Conservation (phyloP, 2,113 vertebrate genomes). For the Trichomycterus rosablanca region DNA sequence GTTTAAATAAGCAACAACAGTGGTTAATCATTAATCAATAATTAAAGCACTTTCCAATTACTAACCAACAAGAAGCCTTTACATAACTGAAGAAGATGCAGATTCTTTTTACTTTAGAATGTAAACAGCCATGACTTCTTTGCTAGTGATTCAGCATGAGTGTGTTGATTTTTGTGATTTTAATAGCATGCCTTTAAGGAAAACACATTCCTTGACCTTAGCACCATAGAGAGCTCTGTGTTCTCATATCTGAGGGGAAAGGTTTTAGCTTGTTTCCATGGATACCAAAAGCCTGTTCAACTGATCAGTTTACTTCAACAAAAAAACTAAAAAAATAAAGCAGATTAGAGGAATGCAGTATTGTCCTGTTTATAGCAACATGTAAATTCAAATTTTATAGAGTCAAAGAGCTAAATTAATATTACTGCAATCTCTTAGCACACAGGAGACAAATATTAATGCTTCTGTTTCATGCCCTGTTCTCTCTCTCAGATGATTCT, state of each 20-base stretch:
- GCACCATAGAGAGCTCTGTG: slow-evolving; percentile 60
- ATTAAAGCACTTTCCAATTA: too few relatives aligned
- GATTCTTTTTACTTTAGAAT: slow-evolving; percentile 9
- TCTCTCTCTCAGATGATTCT: slow-evolving; percentile 44
- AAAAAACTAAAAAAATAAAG: slow-evolving; percentile 34
- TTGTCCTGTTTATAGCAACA: background rate
- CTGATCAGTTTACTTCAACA: slow-evolving; percentile 67
- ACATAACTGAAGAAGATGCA: background rate
- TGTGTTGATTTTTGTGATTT: slow-evolving; percentile 55
- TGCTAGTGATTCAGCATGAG: too few relatives aligned
- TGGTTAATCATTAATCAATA: too few relatives aligned
- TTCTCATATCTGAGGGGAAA: slow-evolving; percentile 67
- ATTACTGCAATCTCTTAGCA: slow-evolving; percentile 68
- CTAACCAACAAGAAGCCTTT: background rate
- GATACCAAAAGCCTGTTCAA: slow-evolving; percentile 72
- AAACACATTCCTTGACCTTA: slow-evolving; percentile 57
- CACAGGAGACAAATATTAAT: slow-evolving; percentile 55
- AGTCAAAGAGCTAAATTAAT: slow-evolving; percentile 70
- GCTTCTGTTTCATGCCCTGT: slow-evolving; percentile 31
- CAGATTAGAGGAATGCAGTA: slow-evolving; percentile 54
- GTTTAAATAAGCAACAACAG: too few relatives aligned
- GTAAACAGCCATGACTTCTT: background rate
- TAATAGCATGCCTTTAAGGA: slow-evolving; percentile 40
- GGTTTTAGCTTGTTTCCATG: slow-evolving; percentile 71
- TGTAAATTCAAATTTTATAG: too few relatives aligned